Evolutionary conservation across 2,888 invertebrate species (phyloP).

Genomic region (Eupithecia exiguata): DNA sequence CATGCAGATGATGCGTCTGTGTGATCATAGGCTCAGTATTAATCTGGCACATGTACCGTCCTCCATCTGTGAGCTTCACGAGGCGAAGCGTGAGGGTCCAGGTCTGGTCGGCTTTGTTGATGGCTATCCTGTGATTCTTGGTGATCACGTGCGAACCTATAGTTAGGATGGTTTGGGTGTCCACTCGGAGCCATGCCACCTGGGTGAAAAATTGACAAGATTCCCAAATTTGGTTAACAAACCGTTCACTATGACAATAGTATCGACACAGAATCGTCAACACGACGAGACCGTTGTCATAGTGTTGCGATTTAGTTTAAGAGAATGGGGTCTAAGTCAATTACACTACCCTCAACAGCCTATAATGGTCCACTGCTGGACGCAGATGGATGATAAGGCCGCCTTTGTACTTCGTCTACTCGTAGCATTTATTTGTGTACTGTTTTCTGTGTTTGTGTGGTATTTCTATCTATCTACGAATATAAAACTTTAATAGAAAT

Average conservation of each 20-base stretch:
- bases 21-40: constrained; percentile 87
- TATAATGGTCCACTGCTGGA: too few species aligned
- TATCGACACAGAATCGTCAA: neutral
- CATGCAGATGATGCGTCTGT: constrained; percentile 67
- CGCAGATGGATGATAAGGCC: too few species aligned
- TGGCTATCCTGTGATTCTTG: constrained; percentile 92
- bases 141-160: constrained; percentile 94
- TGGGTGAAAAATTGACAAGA: constrained; percentile 59
- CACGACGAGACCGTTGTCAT: neutral
- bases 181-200: constrained; percentile 95
- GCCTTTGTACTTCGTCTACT: too few species aligned
- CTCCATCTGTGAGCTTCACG: constrained; percentile 89
- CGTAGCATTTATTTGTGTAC: too few species aligned
- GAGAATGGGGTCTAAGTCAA: neutral
- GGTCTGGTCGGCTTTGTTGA: constrained; percentile 89
- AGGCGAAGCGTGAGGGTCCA: constrained; percentile 92
- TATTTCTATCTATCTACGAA: too few species aligned
- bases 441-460: too few species aligned
- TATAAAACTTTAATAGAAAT: too few species aligned
- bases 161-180: constrained; percentile 94
- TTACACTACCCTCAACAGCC: too few species aligned
- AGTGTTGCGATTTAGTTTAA: neutral
- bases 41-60: constrained; percentile 90
- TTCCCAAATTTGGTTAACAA: neutral
- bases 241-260: neutral